Evolutionary conservation across 2,113 vertebrate genomes (phyloP).

Genomic region (Lepisosteus osseus): DNA sequence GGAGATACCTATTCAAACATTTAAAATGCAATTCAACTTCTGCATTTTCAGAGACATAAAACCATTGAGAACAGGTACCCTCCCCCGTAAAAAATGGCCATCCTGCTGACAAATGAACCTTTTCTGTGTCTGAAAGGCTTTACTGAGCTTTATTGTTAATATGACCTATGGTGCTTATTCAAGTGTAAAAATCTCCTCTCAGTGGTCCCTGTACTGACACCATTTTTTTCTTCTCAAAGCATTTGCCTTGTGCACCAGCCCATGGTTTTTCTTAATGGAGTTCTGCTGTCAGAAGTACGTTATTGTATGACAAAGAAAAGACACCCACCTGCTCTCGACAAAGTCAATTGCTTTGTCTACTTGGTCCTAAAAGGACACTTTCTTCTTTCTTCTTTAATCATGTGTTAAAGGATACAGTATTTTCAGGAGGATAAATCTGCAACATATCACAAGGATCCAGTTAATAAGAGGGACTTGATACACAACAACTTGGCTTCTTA

Average conservation of each 20-base stretch:
- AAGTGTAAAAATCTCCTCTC: constrained; percentile 8
- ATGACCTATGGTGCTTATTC: background rate
- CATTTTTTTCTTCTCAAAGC: constrained; percentile 13
- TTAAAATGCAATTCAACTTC: background rate
- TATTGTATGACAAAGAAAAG: background rate
- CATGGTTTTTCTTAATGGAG: constrained; percentile 18
- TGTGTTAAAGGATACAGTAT: too few relatives aligned
- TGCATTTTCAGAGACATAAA: too few relatives aligned
- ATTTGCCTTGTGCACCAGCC: constrained; percentile 8
- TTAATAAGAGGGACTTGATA: too few relatives aligned
- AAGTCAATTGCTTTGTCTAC: constrained; percentile 4
- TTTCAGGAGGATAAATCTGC: too few relatives aligned
- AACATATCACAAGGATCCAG: too few relatives aligned
- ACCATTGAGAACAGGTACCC: background rate
- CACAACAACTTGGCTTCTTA: too few relatives aligned
- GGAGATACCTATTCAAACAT: background rate
- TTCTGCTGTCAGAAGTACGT: background rate
- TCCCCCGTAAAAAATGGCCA: background rate
- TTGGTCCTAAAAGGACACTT: background rate
- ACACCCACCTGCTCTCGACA: constrained; percentile 3
- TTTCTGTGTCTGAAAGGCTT: background rate
- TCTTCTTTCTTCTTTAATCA: too few relatives aligned
- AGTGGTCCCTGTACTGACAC: background rate
- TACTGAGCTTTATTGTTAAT: constrained; percentile 5
- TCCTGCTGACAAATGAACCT: background rate